These are phyloP conservation scores for Hypomecis punctinalis DNA, from an alignment of 2,888 invertebrate species.

Conservation along the genomic window DNA sequence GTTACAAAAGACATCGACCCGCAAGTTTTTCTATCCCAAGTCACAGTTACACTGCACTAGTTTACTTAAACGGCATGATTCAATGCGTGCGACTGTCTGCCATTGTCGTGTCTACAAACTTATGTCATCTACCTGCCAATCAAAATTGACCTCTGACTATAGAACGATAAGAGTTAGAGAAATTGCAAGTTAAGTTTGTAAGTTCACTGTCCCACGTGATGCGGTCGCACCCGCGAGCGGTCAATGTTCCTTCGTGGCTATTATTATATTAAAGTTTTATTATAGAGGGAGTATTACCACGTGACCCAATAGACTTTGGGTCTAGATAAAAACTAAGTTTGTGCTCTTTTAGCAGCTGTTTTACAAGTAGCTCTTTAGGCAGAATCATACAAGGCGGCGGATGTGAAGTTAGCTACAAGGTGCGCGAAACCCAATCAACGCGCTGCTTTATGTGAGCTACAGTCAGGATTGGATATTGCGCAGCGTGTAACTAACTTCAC, in stretches of 20 bases:
- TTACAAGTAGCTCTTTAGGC: no score
- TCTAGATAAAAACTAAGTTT: background rate
- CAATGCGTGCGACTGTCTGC: conserved; percentile 68
- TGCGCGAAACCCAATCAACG: no score
- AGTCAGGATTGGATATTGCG: no score
- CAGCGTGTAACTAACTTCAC: no score
- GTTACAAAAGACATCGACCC: conserved; percentile 41
- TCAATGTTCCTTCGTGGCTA: conserved; percentile 54
- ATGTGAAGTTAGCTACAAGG: no score
- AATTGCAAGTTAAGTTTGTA: conserved; percentile 24
- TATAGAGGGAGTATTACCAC: conserved; percentile 19
- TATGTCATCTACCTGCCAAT: conserved; percentile 15
- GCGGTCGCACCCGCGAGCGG: conserved; percentile 56
- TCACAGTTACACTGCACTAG: conserved; percentile 76
- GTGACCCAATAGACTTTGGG: conserved; percentile 28
- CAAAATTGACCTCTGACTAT: conserved; percentile 48
- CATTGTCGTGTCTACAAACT: conserved; percentile 63
- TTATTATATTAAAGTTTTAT: conserved; percentile 31
- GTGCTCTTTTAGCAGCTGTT: background rate
- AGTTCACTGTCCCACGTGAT: conserved; percentile 55
- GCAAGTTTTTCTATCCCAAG: conserved; percentile 46
- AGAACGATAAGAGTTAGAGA: conserved; percentile 42
- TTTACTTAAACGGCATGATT: conserved; percentile 66
- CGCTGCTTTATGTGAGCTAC: no score
- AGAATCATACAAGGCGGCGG: no score